phyloP scores from a whole-genome alignment of 2,888 invertebrate species.

The Andrena hattorfiana region DNA sequence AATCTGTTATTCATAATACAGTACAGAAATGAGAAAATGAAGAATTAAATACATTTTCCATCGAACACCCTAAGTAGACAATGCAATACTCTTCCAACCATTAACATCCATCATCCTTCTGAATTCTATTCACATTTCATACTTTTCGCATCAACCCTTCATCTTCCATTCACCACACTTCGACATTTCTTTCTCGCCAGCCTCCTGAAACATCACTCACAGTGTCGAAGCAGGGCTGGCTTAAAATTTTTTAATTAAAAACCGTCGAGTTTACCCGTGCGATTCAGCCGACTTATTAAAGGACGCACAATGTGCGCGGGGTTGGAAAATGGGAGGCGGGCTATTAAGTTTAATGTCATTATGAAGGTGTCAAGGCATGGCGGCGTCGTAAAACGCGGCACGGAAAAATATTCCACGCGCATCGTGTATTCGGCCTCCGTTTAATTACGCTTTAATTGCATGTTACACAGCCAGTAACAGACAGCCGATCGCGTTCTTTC shows the following conservation, averaged over 20 bases:
- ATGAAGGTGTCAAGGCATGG: constrained; percentile 58
- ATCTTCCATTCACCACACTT: too few species aligned
- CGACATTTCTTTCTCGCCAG: too few species aligned
- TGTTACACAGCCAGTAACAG: constrained; percentile 42
- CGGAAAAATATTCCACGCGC: constrained; percentile 59
- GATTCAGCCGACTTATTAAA: constrained; percentile 45
- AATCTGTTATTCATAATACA: too few species aligned
- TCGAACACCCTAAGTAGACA: too few species aligned
- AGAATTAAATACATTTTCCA: too few species aligned
- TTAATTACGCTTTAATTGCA: constrained; percentile 71
- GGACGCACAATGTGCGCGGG: constrained; percentile 37
- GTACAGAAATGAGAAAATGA: too few species aligned
- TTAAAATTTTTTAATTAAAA: constrained; percentile 62
- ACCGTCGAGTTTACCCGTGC: constrained; percentile 18
- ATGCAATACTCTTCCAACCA: too few species aligned
- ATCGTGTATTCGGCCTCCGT: constrained; percentile 42
- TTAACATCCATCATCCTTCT: too few species aligned
- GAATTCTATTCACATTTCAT: too few species aligned
- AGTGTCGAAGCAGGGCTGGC: constrained; percentile 7
- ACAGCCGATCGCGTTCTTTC: constrained; percentile 59
- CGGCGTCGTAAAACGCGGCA: constrained; percentile 28
- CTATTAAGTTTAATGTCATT: constrained; percentile 66
- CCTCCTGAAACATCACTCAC: too few species aligned
- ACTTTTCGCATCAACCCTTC: too few species aligned
- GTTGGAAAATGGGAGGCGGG: constrained; percentile 29